Conservation (phyloP, 2,113 vertebrate genomes). For the Lethenteron camtschaticum region DNA sequence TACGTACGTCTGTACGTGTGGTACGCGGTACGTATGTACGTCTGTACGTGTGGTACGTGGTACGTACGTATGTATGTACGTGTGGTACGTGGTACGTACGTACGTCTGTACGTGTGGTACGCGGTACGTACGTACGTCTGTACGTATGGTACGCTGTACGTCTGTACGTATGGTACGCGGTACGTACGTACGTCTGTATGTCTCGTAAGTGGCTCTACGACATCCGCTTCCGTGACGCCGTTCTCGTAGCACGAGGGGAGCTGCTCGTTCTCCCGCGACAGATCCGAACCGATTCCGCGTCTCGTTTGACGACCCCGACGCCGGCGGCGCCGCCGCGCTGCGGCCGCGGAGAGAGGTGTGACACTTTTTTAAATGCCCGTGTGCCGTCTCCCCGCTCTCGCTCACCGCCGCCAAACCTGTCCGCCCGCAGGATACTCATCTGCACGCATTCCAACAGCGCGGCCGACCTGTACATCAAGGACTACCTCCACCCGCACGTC, state of each 20-base stretch:
- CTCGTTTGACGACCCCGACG: too few relatives aligned
- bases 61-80: background rate
- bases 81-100: background rate
- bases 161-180: background rate
- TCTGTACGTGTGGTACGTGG: background rate
- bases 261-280: too few relatives aligned
- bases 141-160: background rate
- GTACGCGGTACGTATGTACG: background rate
- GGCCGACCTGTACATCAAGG: constrained; percentile 99
- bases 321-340: too few relatives aligned
- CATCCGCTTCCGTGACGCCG: too few relatives aligned
- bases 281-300: too few relatives aligned
- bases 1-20: background rate
- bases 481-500: constrained; percentile 99
- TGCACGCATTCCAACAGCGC: constrained; percentile 99
- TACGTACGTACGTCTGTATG: too few relatives aligned
- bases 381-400: too few relatives aligned
- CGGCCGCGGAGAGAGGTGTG: too few relatives aligned
- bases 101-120: background rate
- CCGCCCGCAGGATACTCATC: constrained; percentile 77
- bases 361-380: too few relatives aligned
- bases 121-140: background rate
- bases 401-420: too few relatives aligned
- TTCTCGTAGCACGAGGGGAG: too few relatives aligned
- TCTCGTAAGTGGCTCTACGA: too few relatives aligned